Evolutionary conservation across 2,113 vertebrate species (phyloP).

Genomic region (Pitta sordida): DNA sequence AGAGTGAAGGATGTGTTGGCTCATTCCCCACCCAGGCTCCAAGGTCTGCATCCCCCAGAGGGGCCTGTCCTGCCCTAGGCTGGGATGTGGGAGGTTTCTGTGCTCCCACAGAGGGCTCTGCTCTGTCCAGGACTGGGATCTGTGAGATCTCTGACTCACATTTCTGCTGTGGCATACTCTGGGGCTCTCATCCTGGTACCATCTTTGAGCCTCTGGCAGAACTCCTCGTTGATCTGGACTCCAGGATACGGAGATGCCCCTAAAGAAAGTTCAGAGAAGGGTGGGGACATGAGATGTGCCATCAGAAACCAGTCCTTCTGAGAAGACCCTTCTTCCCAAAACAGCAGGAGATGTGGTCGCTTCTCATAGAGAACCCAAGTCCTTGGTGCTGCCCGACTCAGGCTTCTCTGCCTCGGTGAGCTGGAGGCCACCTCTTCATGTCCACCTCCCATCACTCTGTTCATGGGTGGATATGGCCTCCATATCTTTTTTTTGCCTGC

Average conservation of each 20-base stretch:
- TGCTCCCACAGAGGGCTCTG: background rate
- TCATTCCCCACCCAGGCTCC: background rate
- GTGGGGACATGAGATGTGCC: background rate
- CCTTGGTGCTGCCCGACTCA: background rate
- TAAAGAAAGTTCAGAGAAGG: conserved; percentile 40
- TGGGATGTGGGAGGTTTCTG: background rate
- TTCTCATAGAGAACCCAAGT: background rate
- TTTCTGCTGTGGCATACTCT: conserved; percentile 91
- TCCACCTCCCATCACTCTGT: background rate
- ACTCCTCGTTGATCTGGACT: conserved; percentile 96
- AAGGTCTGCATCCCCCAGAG: background rate
- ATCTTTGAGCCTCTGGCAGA: conserved; percentile 91
- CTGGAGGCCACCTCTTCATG: background rate
- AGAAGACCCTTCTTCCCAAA: background rate
- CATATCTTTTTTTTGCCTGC: background rate
- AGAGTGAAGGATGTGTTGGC: background rate
- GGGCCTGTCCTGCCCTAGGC: background rate
- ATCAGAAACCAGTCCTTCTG: background rate
- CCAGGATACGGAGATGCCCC: conserved; percentile 96
- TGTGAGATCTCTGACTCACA: conserved; percentile 74
- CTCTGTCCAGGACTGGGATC: background rate
- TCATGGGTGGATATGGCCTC: background rate
- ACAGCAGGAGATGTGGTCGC: background rate
- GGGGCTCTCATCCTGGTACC: conserved; percentile 94
- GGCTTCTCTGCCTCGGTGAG: background rate